A percentile compares a stretch with the other conserved stretches of the same genome.
Evolutionary conservation across 2,797 vertebrate species (phyloP).

Genomic region (Oryzias sinensis): DNA sequence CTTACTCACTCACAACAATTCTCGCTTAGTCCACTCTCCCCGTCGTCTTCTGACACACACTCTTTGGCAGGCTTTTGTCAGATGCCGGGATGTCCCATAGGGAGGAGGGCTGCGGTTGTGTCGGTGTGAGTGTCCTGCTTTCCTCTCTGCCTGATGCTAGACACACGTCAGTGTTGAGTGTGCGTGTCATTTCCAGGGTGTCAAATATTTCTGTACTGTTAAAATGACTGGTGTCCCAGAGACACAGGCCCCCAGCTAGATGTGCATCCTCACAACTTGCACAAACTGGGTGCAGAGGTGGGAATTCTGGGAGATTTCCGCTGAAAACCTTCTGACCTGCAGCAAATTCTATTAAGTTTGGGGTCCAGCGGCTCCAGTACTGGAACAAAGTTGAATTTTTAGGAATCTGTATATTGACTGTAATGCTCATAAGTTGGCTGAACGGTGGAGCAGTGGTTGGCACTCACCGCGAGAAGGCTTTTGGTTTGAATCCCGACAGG

Average conservation of each 20-base stretch:
- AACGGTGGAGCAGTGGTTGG: no score
- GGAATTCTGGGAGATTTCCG: no score
- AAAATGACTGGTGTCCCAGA: background rate
- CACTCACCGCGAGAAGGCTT: no score
- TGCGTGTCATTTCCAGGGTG: background rate
- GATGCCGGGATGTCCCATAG: constrained; percentile 39
- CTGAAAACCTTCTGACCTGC: no score
- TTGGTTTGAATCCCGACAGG: no score
- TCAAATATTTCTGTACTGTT: background rate
- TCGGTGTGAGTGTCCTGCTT: constrained; percentile 12
- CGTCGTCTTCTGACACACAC: constrained; percentile 12
- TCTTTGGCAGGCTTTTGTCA: constrained; percentile 38
- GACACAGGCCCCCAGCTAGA: background rate
- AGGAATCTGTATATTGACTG: no score
- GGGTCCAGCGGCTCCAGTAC: no score
- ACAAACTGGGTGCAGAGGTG: no score
- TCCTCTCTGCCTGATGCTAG: constrained; percentile 16
- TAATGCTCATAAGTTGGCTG: no score
- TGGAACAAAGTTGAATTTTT: no score
- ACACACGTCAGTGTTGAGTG: constrained; percentile 1
- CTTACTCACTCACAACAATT: constrained; percentile 38
- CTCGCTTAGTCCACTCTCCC: constrained; percentile 30
- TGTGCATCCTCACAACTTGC: no score
- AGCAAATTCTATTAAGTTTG: no score
- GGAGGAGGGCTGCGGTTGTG: constrained; percentile 9